Conservation (phyloP, 2,113 vertebrate species). For the Genyomyrus donnyi region DNA sequence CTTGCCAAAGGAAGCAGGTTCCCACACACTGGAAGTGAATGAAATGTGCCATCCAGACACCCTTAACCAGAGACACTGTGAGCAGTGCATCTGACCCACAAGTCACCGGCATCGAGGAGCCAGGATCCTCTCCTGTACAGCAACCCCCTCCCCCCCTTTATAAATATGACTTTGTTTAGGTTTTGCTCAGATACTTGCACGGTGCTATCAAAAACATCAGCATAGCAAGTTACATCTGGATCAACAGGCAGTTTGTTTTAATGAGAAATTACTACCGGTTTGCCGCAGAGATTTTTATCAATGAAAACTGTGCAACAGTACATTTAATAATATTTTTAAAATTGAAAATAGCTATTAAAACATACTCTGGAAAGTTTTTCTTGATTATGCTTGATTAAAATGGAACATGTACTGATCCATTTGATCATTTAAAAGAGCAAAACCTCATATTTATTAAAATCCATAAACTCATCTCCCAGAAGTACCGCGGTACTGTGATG, state of each 20-base stretch:
- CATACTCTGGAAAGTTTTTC: neutral
- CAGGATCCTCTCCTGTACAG: neutral
- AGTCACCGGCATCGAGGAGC: neutral
- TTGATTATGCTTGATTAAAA: neutral
- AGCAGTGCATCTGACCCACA: conserved; percentile 55
- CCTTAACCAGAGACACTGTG: conserved; percentile 65
- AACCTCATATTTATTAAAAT: neutral
- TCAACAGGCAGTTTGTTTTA: neutral
- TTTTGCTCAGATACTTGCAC: neutral
- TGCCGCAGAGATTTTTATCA: neutral
- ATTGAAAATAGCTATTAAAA: neutral
- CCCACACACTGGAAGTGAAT: conserved; percentile 70
- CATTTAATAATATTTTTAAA: neutral
- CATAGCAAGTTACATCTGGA: neutral
- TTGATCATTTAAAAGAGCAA: neutral
- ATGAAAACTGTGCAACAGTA: neutral
- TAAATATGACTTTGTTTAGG: neutral
- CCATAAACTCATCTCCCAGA: neutral
- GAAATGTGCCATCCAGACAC: conserved; percentile 56
- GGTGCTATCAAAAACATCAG: conserved; percentile 8
- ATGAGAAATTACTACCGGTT: neutral
- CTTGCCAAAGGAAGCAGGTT: conserved; percentile 72
- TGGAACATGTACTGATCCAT: neutral
- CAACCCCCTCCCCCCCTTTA: neutral
- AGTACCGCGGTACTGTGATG: neutral